Base-by-base conservation (phyloP, 2,113 vertebrate species). In the Garra rufa region DNA sequence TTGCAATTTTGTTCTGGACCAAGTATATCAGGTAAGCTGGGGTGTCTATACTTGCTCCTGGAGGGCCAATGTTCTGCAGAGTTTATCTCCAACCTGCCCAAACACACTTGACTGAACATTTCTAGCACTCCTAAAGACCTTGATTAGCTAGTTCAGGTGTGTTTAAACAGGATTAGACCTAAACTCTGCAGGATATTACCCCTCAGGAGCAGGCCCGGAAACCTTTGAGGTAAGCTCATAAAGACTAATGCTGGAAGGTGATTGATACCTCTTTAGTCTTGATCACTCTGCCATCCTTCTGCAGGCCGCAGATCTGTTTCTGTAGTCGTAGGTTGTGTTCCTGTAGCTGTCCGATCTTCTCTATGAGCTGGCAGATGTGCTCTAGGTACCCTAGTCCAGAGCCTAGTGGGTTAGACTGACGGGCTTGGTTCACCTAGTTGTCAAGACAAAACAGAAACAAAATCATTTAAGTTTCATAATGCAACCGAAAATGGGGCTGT, bases 271-370 rank as follows among this genome's bases (percentile, higher is more conserved):
- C 95, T 90, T 92, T 96, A 52, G 94, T 92, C 70, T 93, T 95
- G 69, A 88, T 91, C 90, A 92, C 91, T 82, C 91, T 92, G 87
- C 91, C 85, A 1, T 94, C 93, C 70, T 94, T 96, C 89, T 97
- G 93, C 88, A 96, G 91, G 85, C 86, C 69, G 76, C 94, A 95
- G 52, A 96, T 91, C 91, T 96, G 94, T 67, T 93, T 95, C 88
- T 97, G 96, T 59, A 97, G 92, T 75, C 74, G 91, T 1, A 96
- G 88, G 86, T 96, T 97, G 85, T 94, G 93, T 76, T 97, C 95
- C 91, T 97, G 96, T 17, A 97, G 93, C 82, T 96, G 96, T 14
- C 95, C 94, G 11, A 97, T 97, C 92, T 95, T 97, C 91, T 97
- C 95, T 3, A 97, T 94, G 48, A 97, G 94, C 38, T 96, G 96